Base-by-base conservation (phyloP, 2,797 vertebrate species). In the Smutsia gigantea region DNA sequence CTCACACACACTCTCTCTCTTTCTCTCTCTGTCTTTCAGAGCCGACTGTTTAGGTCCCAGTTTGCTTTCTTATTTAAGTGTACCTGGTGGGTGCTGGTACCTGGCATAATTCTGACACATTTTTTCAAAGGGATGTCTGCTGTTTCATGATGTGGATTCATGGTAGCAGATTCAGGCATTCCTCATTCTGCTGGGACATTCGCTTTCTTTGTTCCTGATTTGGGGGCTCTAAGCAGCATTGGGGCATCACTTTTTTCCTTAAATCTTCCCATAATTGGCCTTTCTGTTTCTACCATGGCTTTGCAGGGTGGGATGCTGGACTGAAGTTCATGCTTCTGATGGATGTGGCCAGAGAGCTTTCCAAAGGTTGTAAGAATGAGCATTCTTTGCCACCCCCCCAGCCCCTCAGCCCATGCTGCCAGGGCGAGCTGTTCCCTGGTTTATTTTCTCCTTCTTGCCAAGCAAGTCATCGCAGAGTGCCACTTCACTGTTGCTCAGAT, bases 151-250 rank as follows among this genome's bases (percentile, higher is more conserved):
- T 6, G 0, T 3, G 2, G 13, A 78, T 11, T 0, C 4, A 1
- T 1, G 0, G 0, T 4, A 7, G 23, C 2, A 0, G 21, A n/a
- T 4, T 37, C 0, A 9, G 23, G 5, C 0, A 0, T 1, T 5
- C 51, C 61, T 74, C 34, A 1, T 3, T 3, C 1, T 13, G 23
- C 7, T 8, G 2, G 25, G 64, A 2, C 21, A 1, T 9, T 68
- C 12, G 3, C 71, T 31, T n/a, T 55, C 71, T 31, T 23, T 55
- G 68, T 46, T 57, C 64, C 71, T 25, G n/a, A 3, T 2, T 25
- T 17, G 1, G 5, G 39, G 42, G 18, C 13, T 64, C 53, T 8
- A 1, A 29, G 37, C 19, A 17, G 2, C 7, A 3, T 37, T 0
- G 5, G 0, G 8, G 3, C 14, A 4, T 29, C 29, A 31, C 13